phyloP scores from a whole-genome alignment of 92 coral and sea anemone genomes.

The Muricea muricata region DNA sequence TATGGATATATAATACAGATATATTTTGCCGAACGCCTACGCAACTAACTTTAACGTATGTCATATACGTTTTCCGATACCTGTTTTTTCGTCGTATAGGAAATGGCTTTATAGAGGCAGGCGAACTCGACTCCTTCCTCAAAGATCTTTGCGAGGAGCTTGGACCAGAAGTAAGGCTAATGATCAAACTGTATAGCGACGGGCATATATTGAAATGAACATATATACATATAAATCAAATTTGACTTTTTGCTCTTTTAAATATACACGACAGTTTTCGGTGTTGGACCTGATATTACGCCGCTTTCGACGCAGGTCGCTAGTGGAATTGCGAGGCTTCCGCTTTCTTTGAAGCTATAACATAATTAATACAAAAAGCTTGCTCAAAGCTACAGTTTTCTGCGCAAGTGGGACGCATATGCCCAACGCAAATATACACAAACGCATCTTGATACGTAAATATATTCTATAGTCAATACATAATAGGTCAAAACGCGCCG shows the following conservation, averaged over 20 bases:
- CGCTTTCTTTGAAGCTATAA: too few species aligned
- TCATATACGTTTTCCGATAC: not conserved
- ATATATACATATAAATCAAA: not conserved
- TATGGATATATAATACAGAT: too few species aligned
- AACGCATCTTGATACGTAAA: too few species aligned
- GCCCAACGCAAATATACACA: not conserved
- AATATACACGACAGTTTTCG: not conserved
- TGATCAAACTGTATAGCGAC: not conserved
- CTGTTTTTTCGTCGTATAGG: constrained; percentile 34
- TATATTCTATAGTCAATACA: too few species aligned
- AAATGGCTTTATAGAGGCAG: constrained; percentile 62
- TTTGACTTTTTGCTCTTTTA: not conserved
- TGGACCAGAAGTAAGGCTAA: constrained; percentile 59
- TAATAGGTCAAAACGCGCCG: too few species aligned
- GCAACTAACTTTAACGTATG: too few species aligned
- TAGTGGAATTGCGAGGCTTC: too few species aligned
- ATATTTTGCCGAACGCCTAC: too few species aligned
- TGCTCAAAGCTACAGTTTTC: too few species aligned
- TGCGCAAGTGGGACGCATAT: not conserved
- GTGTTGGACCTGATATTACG: too few species aligned
- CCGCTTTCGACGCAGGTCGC: not conserved
- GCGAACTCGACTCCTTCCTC: constrained; percentile 49
- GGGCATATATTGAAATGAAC: not conserved
- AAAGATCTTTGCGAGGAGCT: constrained; percentile 45
- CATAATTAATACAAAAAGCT: too few species aligned